Base-by-base conservation (phyloP, 2,888 invertebrate species). In the Trachelus iudaicus region DNA sequence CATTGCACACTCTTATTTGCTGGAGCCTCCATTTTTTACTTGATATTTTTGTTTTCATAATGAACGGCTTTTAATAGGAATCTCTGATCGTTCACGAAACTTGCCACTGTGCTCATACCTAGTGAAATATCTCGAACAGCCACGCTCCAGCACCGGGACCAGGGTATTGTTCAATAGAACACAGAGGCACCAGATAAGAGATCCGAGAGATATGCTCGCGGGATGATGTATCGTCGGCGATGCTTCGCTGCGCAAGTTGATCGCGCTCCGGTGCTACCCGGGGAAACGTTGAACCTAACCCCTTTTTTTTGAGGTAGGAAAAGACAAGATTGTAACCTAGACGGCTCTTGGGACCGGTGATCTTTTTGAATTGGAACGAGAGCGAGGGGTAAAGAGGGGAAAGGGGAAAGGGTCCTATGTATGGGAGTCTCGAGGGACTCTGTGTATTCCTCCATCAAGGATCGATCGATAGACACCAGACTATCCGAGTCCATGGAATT, bases 221-320 rank as follows among this genome's bases (percentile, higher is more conserved):
- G 86, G 87, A 87, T 87, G 88, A 88, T 88, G 86, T 86, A 88
- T 87, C 86, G 85, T 81, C 79, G 80, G 84, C 84, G 83, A 87
- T 85, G 87, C 82, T 83, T 82, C 81, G 85, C 80, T 84, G 84
- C 83, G 81, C 84, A 83, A 79, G 82, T 85, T 82, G 85, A 87
- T 86, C 86, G 86, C 81, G 37, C 74, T 23, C 74, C 35, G 74
- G 74, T 37, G 30, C 74, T 34, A 30, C n/a, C 33, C 74, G 35
- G 74, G 74, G 23, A 71, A 31, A 71, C 71, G 71, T 71, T 71
- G 71, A 71, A 71, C 71, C 71, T 71, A 71, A 71, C 71, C 71
- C 71, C 33, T 71, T 71, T 71, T 71, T 33, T 31, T 30, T 33
- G n/a, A 23, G 35, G 35, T 74, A 30, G 74, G 35, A 23, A 37